Percentiles rank a stretch among this genome's conserved stretches.
These are phyloP conservation scores for mouse (Mus musculus) DNA, from an alignment of 2,113 vertebrate species.

Conservation along the genomic window DNA sequence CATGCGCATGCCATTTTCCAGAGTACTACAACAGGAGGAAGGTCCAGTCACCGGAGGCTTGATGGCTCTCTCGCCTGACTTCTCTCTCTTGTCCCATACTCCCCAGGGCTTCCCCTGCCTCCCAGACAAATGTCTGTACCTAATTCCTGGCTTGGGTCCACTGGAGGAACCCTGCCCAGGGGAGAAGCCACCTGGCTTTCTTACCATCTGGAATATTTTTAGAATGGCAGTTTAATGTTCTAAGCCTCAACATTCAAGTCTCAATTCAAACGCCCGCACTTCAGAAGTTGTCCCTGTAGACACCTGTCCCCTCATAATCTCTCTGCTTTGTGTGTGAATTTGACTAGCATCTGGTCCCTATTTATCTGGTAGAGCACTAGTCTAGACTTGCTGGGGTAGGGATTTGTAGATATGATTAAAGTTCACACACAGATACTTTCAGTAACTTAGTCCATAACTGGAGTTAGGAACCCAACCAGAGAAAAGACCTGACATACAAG, in stretches of 20 bases:
- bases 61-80: neutral
- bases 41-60: too few relatives aligned
- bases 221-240: neutral
- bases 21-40: neutral
- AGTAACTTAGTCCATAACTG: neutral
- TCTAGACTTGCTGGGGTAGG: neutral
- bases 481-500: neutral
- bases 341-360: neutral
- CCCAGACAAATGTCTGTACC: neutral
- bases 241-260: neutral
- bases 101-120: neutral
- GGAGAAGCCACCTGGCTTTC: neutral
- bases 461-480: neutral
- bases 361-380: neutral
- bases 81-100: neutral
- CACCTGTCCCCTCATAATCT: neutral
- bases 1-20: neutral
- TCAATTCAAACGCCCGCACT: neutral
- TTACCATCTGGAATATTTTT: neutral
- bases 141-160: neutral
- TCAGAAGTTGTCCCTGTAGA: neutral
- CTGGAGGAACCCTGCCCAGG: neutral
- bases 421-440: neutral
- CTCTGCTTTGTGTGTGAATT: neutral
- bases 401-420: neutral